These are phyloP conservation scores for Chrysina gloriosa DNA, from an alignment of 2,888 invertebrate species.

Conservation along the genomic window DNA sequence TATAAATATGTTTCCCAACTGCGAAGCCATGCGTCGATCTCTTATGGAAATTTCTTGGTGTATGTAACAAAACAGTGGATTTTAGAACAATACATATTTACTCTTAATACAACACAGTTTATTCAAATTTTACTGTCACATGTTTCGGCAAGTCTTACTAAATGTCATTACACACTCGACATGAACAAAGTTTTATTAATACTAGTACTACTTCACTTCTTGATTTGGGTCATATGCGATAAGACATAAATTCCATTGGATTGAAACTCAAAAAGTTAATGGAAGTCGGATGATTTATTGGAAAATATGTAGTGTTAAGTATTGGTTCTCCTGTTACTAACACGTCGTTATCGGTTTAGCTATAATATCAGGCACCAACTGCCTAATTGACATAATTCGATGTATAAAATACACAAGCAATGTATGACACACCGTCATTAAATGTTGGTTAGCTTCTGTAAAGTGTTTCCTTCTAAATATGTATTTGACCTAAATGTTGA, in stretches of 20 bases:
- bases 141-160: no score
- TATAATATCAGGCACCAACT: background rate
- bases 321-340: background rate
- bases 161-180: no score
- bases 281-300: background rate
- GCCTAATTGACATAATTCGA: slow-evolving; percentile 21
- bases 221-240: no score
- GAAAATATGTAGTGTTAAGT: background rate
- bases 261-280: background rate
- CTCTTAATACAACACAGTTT: no score
- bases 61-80: no score
- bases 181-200: no score
- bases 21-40: no score
- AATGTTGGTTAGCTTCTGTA: background rate
- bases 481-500: slow-evolving; percentile 24
- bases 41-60: no score
- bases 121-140: no score
- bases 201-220: no score
- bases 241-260: background rate
- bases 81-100: no score
- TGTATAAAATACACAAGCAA: slow-evolving; percentile 1
- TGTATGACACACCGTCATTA: slow-evolving; percentile 22
- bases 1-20: no score
- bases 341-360: slow-evolving; percentile 3
- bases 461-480: slow-evolving; percentile 11